Conservation (phyloP, 2,113 vertebrate species). For the Dicaeum eximium region DNA sequence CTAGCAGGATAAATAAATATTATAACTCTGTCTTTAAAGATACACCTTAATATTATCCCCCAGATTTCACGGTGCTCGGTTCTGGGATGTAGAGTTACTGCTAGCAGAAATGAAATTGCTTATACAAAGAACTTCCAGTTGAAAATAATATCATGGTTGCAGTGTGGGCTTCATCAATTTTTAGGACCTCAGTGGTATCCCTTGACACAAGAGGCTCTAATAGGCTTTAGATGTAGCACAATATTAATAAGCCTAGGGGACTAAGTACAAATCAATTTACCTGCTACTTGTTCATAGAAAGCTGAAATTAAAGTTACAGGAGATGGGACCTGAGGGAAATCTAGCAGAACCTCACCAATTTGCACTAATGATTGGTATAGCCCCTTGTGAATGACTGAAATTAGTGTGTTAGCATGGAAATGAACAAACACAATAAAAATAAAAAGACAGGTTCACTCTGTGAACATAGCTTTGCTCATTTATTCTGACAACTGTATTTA, state of each 20-base stretch:
- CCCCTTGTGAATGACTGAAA: slow-evolving; percentile 53
- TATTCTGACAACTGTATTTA: slow-evolving; percentile 51
- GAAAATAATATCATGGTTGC: background rate
- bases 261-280: slow-evolving; percentile 61
- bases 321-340: slow-evolving; percentile 64
- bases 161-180: slow-evolving; percentile 28
- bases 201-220: slow-evolving; percentile 50
- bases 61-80: background rate
- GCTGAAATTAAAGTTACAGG: slow-evolving; percentile 63
- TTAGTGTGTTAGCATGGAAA: slow-evolving; percentile 53
- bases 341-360: slow-evolving; percentile 61
- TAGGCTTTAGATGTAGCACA: slow-evolving; percentile 47
- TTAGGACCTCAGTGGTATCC: slow-evolving; percentile 44
- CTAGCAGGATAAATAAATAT: background rate
- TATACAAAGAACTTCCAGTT: background rate
- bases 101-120: background rate
- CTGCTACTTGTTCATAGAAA: slow-evolving; percentile 47
- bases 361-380: slow-evolving; percentile 60
- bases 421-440: slow-evolving; percentile 62
- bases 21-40: background rate
- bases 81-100: background rate
- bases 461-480: slow-evolving; percentile 40
- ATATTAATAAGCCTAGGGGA: slow-evolving; percentile 65
- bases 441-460: background rate
- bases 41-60: background rate